Percentiles rank a stretch among this genome's conserved stretches.
Evolutionary conservation across 2,113 vertebrate genomes (phyloP).

Genomic region (Cyrtonyx montezumae): DNA sequence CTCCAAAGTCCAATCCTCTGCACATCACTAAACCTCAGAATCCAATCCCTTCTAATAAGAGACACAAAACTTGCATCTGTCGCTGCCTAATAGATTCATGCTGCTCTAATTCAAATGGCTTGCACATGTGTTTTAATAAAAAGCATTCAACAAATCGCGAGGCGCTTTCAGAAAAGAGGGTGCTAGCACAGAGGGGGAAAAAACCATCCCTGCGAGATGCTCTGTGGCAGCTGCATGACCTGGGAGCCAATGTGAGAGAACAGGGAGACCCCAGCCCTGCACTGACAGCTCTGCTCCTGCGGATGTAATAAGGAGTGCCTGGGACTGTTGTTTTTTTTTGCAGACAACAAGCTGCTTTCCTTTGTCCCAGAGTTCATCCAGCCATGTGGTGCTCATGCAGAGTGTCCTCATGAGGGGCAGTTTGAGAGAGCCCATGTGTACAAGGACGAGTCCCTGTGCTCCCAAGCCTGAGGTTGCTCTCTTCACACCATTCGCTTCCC

Average conservation of each 20-base stretch:
- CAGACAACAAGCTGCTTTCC: not conserved
- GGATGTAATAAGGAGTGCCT: not conserved
- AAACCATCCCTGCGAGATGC: not conserved
- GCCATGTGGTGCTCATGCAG: not conserved
- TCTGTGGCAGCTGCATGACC: not conserved
- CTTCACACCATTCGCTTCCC: not conserved
- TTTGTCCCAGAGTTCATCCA: not conserved
- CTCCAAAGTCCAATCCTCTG: slow-evolving; percentile 72
- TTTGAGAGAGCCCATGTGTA: not conserved
- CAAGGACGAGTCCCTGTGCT: not conserved
- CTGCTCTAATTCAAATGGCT: slow-evolving; percentile 41
- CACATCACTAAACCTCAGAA: slow-evolving; percentile 68
- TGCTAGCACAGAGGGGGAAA: not conserved
- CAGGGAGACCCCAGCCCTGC: not conserved
- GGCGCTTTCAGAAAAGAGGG: not conserved
- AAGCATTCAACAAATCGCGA: slow-evolving; percentile 17
- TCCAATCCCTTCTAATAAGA: slow-evolving; percentile 70
- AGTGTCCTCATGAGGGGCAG: accelerated
- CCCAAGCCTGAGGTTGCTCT: not conserved
- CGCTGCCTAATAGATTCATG: slow-evolving; percentile 52
- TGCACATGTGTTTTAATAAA: slow-evolving; percentile 9
- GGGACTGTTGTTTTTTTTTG: accelerated
- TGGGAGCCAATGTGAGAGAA: not conserved
- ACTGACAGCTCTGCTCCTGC: not conserved
- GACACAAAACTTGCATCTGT: slow-evolving; percentile 59